Conservation (phyloP, 2,113 vertebrate species). For the Cyanistes caeruleus region DNA sequence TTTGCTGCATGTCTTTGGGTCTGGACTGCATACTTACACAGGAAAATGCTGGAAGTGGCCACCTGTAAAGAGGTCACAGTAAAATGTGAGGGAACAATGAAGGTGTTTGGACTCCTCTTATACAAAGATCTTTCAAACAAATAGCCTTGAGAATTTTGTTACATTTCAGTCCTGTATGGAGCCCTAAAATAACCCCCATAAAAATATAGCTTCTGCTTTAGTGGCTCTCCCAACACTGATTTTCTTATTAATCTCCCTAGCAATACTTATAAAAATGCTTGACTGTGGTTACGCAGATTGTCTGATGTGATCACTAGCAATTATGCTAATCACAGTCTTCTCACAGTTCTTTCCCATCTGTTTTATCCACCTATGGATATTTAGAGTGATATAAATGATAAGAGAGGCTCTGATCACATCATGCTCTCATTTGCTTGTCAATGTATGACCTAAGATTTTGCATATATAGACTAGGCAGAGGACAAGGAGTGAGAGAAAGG, state of each 20-base stretch:
- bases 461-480: not conserved
- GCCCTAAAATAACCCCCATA: not conserved
- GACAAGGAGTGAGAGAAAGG: not conserved
- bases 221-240: conserved; percentile 22
- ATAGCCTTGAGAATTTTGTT: not conserved
- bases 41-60: not conserved
- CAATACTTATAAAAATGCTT: conserved; percentile 62
- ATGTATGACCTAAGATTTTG: not conserved
- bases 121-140: not conserved
- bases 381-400: conserved; percentile 33
- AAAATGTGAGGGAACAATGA: not conserved
- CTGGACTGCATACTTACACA: not conserved
- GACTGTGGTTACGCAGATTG: conserved; percentile 65
- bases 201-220: conserved; percentile 37
- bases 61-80: not conserved
- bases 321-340: conserved; percentile 70
- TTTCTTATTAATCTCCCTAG: conserved; percentile 65
- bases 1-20: not conserved
- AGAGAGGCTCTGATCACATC: not conserved
- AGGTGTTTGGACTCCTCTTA: not conserved
- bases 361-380: conserved; percentile 71
- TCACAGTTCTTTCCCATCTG: conserved; percentile 66
- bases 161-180: not conserved
- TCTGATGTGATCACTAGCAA: conserved; percentile 71
- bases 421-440: not conserved